phyloP scores from a whole-genome alignment of 2,888 invertebrate genomes.

The Patella pellucida region DNA sequence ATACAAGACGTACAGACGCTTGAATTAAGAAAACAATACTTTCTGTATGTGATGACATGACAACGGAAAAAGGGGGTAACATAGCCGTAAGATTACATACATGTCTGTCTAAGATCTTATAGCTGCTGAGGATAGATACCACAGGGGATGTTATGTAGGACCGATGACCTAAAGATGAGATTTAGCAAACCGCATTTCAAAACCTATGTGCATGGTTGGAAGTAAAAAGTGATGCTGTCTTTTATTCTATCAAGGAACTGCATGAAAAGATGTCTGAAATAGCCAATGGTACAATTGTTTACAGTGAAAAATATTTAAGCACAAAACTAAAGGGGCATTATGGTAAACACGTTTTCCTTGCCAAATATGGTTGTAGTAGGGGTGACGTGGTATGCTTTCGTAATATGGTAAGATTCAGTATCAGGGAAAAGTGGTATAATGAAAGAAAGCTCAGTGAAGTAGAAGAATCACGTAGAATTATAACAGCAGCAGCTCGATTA shows the following conservation, averaged over 20 bases:
- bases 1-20: background rate
- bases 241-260: background rate
- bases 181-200: too few relatives aligned
- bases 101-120: background rate
- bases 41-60: background rate
- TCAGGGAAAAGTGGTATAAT: constrained; percentile 1
- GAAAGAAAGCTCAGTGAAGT: background rate
- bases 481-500: constrained; percentile 8
- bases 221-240: background rate
- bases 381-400: constrained; percentile 6
- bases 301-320: background rate
- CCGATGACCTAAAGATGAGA: too few relatives aligned
- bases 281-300: background rate
- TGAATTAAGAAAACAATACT: background rate
- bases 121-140: background rate
- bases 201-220: background rate
- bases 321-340: background rate
- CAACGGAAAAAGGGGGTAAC: background rate
- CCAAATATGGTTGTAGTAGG: background rate
- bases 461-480: background rate
- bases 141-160: background rate
- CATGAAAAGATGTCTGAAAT: background rate
- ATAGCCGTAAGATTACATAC: background rate
- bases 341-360: background rate
- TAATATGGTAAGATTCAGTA: background rate